A percentile compares a stretch with the other conserved stretches of the same genome.
These are phyloP conservation scores for Calameuta filiformis DNA, from an alignment of 2,888 invertebrate genomes.

Conservation along the genomic window DNA sequence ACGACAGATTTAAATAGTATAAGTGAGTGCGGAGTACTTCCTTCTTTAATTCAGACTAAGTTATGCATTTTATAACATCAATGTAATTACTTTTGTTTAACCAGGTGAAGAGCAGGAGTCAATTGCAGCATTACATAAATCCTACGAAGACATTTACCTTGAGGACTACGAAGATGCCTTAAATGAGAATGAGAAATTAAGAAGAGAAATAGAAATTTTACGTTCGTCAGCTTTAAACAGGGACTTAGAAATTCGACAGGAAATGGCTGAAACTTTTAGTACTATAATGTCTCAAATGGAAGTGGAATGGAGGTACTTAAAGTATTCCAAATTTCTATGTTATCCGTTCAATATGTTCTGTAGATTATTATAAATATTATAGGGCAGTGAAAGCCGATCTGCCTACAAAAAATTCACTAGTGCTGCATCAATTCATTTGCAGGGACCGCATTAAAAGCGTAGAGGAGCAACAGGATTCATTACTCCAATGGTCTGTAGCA, in stretches of 20 bases:
- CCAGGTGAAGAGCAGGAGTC: constrained; percentile 15
- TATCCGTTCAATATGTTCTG: too few species aligned
- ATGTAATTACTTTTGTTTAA: background rate
- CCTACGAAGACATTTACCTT: constrained; percentile 13
- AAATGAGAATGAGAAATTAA: constrained; percentile 49
- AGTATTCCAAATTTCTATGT: background rate
- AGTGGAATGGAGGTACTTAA: constrained; percentile 48
- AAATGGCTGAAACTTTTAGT: constrained; percentile 52
- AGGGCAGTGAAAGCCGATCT: too few species aligned
- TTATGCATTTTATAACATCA: background rate
- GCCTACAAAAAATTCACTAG: too few species aligned
- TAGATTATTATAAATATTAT: too few species aligned
- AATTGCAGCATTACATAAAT: background rate
- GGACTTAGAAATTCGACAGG: constrained; percentile 55
- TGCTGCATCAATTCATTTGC: background rate
- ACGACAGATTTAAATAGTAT: constrained; percentile 34
- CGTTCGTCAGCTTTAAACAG: constrained; percentile 44
- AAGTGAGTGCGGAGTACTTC: background rate
- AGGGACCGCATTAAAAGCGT: constrained; percentile 52
- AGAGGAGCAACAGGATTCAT: constrained; percentile 53
- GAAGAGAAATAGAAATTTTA: constrained; percentile 43
- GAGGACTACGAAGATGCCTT: constrained; percentile 51
- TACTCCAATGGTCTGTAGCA: constrained; percentile 49
- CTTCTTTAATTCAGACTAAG: constrained; percentile 9
- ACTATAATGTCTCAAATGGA: constrained; percentile 54